A percentile compares a stretch with the other conserved stretches of the same genome.
Evolutionary conservation across 2,888 invertebrate genomes (phyloP).

Genomic region (Hypomecis punctinalis): DNA sequence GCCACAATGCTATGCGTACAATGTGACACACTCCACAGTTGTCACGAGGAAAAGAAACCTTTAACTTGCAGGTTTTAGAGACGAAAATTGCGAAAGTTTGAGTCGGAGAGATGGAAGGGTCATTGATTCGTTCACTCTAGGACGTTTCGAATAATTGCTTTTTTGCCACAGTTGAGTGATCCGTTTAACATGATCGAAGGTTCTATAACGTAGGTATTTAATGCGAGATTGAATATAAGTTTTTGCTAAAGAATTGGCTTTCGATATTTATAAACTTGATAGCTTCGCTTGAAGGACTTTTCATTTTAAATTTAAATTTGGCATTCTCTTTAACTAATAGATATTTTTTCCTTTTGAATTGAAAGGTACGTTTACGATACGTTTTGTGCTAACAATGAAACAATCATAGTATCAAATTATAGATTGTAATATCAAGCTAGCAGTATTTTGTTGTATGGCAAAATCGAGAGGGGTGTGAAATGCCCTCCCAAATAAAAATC

Average conservation of each 20-base stretch:
- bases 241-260: constrained; percentile 3
- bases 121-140: constrained; percentile 25
- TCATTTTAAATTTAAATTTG: not conserved
- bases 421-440: no score
- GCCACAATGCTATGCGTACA: constrained; percentile 54
- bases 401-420: no score
- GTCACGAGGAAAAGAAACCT: constrained; percentile 14
- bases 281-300: not conserved
- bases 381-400: no score
- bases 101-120: constrained; percentile 10
- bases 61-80: constrained; percentile 1
- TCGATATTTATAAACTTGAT: not conserved
- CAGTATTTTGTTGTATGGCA: no score
- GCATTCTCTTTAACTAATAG: no score
- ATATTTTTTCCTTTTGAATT: no score
- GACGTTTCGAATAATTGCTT: constrained; percentile 31
- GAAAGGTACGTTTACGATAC: no score
- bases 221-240: constrained; percentile 5
- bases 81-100: not conserved
- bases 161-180: constrained; percentile 37
- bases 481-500: no score
- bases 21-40: constrained; percentile 42
- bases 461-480: no score
- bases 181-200: constrained; percentile 37
- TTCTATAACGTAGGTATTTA: constrained; percentile 17